Conservation (phyloP, 2,113 vertebrate genomes). For the Thalassarche chlororhynchos region DNA sequence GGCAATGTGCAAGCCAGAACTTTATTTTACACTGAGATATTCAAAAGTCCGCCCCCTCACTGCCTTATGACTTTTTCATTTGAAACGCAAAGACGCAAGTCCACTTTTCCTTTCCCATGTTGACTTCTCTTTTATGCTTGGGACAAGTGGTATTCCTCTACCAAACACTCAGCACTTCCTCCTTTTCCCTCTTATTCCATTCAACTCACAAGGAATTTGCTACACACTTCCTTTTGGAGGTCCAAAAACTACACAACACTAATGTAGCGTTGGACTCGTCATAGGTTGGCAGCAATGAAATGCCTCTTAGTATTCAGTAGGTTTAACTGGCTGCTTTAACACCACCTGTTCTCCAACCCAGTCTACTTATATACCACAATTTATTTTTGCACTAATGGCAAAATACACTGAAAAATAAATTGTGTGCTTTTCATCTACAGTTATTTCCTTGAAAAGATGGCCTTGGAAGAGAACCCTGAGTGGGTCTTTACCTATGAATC, state of each 20-base stretch:
- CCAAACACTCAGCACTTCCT: neutral
- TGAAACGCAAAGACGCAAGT: neutral
- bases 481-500: neutral
- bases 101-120: neutral
- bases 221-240: constrained; percentile 33
- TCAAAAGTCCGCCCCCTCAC: neutral
- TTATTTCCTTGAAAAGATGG: constrained; percentile 24
- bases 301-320: neutral
- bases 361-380: constrained; percentile 6
- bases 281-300: neutral
- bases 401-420: constrained; percentile 57
- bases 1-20: neutral
- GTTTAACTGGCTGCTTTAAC: neutral
- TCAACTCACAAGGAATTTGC: neutral
- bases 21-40: neutral
- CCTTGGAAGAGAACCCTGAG: neutral
- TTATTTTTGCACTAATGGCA: constrained; percentile 58
- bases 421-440: neutral
- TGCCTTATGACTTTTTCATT: neutral
- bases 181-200: neutral
- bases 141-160: neutral
- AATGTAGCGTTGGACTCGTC: neutral
- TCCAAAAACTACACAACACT: constrained; percentile 36
- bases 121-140: neutral
- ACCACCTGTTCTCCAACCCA: constrained; percentile 44